Evolutionary conservation across 35 echinoderm and acorn worm species (phyloP).

Genomic region (Patiria miniata): DNA sequence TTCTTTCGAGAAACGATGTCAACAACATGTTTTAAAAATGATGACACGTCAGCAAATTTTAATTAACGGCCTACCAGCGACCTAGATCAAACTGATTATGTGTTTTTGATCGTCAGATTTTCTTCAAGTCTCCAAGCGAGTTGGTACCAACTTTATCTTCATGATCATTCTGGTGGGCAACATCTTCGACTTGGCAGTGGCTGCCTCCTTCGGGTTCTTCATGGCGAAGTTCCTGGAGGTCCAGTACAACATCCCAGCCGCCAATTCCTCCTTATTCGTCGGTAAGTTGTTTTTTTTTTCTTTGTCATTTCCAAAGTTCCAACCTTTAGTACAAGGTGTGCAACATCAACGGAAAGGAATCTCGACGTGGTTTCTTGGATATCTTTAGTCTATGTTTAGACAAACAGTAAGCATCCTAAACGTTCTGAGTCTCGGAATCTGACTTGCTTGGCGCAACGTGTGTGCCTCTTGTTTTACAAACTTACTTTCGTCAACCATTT

Average conservation of each 20-base stretch:
- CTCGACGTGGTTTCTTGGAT: not conserved
- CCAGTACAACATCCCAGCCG: conserved; percentile 58
- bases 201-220: conserved; percentile 44
- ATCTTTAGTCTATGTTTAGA: not conserved
- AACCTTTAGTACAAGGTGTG: not conserved
- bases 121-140: conserved; percentile 29
- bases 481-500: too few species aligned
- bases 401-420: not conserved
- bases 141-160: conserved; percentile 42
- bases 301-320: not conserved
- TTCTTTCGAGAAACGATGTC: too few species aligned
- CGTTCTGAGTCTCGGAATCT: not conserved
- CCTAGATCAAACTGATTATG: too few species aligned
- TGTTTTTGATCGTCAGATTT: conserved; percentile 49
- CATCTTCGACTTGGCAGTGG: conserved; percentile 1
- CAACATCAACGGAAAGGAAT: not conserved
- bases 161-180: conserved; percentile 10
- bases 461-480: too few species aligned
- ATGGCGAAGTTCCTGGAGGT: conserved; percentile 62
- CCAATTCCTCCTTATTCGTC: conserved; percentile 46
- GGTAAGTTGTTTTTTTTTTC: conserved; percentile 66
- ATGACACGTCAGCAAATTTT: too few species aligned
- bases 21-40: too few species aligned
- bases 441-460: too few species aligned
- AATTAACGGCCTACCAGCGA: too few species aligned